Evolutionary conservation across 2,113 vertebrate genomes (phyloP).

Genomic region (Cricetomys ansorgei): DNA sequence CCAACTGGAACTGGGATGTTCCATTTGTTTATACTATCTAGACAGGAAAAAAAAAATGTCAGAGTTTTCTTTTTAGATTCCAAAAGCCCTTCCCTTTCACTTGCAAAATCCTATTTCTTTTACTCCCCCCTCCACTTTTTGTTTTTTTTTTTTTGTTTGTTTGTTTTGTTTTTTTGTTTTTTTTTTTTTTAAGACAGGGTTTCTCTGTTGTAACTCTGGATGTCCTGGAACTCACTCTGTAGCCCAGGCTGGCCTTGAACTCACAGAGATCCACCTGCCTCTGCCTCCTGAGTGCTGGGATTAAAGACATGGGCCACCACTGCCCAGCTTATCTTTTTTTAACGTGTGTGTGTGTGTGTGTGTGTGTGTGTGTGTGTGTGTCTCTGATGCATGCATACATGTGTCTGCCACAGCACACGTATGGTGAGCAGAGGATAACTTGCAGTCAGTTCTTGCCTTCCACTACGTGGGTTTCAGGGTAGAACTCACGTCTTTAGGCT

Average conservation of each 20-base stretch:
- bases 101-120: slow-evolving; percentile 31
- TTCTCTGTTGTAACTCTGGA: too few relatives aligned
- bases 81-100: slow-evolving; percentile 37
- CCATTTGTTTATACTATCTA: slow-evolving; percentile 63
- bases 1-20: slow-evolving; percentile 63
- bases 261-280: too few relatives aligned
- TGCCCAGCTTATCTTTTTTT: too few relatives aligned
- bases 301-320: too few relatives aligned
- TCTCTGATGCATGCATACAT: background rate
- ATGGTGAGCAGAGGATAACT: background rate
- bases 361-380: background rate
- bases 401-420: background rate
- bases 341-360: background rate
- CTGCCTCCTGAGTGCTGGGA: too few relatives aligned
- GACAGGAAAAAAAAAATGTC: slow-evolving; percentile 63
- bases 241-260: too few relatives aligned
- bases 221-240: too few relatives aligned
- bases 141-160: background rate
- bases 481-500: background rate
- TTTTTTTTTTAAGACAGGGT: too few relatives aligned
- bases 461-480: background rate
- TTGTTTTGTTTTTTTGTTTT: too few relatives aligned
- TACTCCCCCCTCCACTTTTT: background rate
- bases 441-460: background rate
- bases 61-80: background rate